These are phyloP conservation scores for Crossaster papposus DNA, from an alignment of 53 echinoderm and acorn worm genomes.

Conservation along the genomic window DNA sequence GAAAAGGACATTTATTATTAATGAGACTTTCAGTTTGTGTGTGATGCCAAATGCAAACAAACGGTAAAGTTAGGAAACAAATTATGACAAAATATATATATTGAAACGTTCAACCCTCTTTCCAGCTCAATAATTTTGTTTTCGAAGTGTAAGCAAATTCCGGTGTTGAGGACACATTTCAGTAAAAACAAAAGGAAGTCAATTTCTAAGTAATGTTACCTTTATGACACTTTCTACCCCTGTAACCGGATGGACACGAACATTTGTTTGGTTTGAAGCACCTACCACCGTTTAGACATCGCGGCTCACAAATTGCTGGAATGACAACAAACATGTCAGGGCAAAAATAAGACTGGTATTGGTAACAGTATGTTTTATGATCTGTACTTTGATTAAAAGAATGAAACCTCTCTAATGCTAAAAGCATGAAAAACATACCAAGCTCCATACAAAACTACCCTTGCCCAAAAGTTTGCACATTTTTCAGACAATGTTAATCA, in stretches of 20 bases:
- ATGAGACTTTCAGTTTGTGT: no score
- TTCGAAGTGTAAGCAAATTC: no score
- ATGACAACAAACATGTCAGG: not conserved
- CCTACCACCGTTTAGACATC: slow-evolving; percentile 88
- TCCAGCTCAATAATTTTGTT: no score
- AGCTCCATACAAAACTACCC: not conserved
- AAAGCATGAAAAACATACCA: not conserved
- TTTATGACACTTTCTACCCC: slow-evolving; percentile 91
- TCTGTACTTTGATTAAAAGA: not conserved
- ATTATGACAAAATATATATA: no score
- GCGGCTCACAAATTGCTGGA: slow-evolving; percentile 83
- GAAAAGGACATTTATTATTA: no score
- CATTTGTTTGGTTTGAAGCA: slow-evolving; percentile 89
- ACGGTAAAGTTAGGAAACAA: not conserved
- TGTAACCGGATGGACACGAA: slow-evolving; percentile 96
- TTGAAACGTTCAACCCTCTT: no score
- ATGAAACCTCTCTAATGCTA: not conserved
- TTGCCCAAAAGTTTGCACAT: not conserved
- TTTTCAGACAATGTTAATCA: not conserved
- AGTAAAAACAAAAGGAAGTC: no score
- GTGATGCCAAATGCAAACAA: not conserved
- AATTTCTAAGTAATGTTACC: slow-evolving; percentile 52
- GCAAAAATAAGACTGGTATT: not conserved
- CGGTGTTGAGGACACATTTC: no score
- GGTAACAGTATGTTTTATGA: not conserved